Evolutionary conservation across 2,797 vertebrate species (phyloP), one percentile per base, ranked within the genome.

Genomic region (Anabas testudineus): DNA sequence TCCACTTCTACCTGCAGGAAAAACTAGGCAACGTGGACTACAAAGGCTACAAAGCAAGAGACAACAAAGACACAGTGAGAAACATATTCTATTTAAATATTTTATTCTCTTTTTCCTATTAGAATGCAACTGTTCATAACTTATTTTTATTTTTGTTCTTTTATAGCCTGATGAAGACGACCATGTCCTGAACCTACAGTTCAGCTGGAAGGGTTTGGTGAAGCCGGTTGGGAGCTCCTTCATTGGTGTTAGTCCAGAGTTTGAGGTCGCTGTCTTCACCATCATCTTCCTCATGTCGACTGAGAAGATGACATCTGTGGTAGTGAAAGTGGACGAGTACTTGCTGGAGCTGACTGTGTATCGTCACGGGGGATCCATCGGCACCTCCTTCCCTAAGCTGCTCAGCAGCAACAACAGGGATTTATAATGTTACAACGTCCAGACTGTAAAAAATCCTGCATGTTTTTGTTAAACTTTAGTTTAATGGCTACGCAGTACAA

Each of bases 1-100:
- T 97, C 57, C 94, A 95, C 83, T 95, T 97, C 90, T 95, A 95
- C 88, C 91, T 95, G 72, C 94, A 95, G 86, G 95, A 96, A 71
- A 97, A 95, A 60, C 68, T 9, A 0, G 64, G 81, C 1, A 75
- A 90, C 21, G 87, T 96, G 2, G 94, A 94, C 86, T 96, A 95
- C 79, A 95, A 95, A 78, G 95, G 94, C 54, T 95, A 94, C 8
- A 91, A 93, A 76, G 79, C 92, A 47, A 83, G 66, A 52, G 91
- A 76, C 64, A 93, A 94, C 62, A 95, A 95, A 88, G 85, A 83
- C 43, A 92, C 85, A 48, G 95, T 95, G 87, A 92, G 93, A 72
- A 45, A 24, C 15, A 3, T n/a, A 8, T 19, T 39, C 37, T 15
- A 15, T 39, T 39, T 39, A 15, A 14, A 10, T 34, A 12, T 41